Evolutionary conservation across 2,888 invertebrate species (phyloP), one percentile per base, ranked within the genome.

Genomic region (Crepidodera aurea): DNA sequence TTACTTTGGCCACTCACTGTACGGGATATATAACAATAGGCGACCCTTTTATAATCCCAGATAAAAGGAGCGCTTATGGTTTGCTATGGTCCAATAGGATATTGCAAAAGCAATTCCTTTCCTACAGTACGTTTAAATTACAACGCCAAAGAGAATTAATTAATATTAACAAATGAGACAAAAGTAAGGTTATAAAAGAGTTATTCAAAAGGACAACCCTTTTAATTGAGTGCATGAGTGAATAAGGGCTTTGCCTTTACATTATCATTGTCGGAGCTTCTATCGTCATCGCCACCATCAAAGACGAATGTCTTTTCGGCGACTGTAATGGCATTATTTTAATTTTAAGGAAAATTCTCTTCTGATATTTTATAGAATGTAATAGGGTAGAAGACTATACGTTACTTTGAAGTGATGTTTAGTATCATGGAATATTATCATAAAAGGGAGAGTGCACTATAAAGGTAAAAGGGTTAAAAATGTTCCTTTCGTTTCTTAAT

Each of bases 191-290:
- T 10, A 18, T 12, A 13, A 13, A 37, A n/a, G 37, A 5, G 2
- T 13, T 37, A 18, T 13, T 13, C 7, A 8, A 7, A 40, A 40
- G 13, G 10, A 69, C 72, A 72, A 29, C 29, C 76, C 76, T 75
- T 75, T 75, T 78, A 78, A 78, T 78, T 78, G 77, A 75, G 73
- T 70, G 69, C 72, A 75, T 78, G 77, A 78, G 77, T 77, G 73
- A 76, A 69, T 77, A 75, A 78, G 72, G 69, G 60, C 67, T 68
- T 75, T n/a, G n/a, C n/a, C 73, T 76, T 73, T 75, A 73, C 75
- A 73, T 74, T 73, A 72, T 74, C 73, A 73, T 74, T 63, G 50
- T 44, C 62, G n/a, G n/a, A n/a, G n/a, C n/a, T n/a, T 58, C 64
- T 64, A 42, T 51, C 62, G 29, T 18, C 6, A 29, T 10, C 10